Conservation (phyloP, 2,888 invertebrate species). For the Acheta domesticus region DNA sequence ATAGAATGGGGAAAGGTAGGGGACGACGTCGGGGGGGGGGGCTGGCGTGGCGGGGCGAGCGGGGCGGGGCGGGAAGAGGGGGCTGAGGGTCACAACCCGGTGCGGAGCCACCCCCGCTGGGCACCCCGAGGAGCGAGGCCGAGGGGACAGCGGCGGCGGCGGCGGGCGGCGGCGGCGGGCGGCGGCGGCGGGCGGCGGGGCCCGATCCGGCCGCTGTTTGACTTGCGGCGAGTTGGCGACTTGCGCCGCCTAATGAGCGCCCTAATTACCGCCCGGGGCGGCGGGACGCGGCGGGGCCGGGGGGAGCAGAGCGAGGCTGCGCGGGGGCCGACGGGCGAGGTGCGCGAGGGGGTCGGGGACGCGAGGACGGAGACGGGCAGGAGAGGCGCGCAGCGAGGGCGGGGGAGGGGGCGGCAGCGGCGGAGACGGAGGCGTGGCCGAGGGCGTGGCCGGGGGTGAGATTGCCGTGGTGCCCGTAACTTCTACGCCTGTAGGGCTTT, state of each 20-base stretch:
- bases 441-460: background rate
- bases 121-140: background rate
- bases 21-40: background rate
- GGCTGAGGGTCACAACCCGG: background rate
- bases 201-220: constrained; percentile 18
- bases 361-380: no score
- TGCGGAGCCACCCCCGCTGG: no score
- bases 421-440: background rate
- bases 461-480: background rate
- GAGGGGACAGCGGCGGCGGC: background rate
- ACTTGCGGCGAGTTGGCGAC: constrained; percentile 18
- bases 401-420: background rate
- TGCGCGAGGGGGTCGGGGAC: background rate
- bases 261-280: background rate
- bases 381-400: background rate
- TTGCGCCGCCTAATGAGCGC: constrained; percentile 11
- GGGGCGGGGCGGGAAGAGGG: background rate
- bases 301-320: background rate
- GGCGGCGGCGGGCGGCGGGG: background rate
- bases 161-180: background rate
- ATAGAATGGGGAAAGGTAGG: background rate
- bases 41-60: background rate
- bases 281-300: background rate
- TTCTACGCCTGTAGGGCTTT: background rate
- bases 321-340: background rate